phyloP scores from a whole-genome alignment of 2,113 vertebrate species.

The Rhizomys pruinosus region DNA sequence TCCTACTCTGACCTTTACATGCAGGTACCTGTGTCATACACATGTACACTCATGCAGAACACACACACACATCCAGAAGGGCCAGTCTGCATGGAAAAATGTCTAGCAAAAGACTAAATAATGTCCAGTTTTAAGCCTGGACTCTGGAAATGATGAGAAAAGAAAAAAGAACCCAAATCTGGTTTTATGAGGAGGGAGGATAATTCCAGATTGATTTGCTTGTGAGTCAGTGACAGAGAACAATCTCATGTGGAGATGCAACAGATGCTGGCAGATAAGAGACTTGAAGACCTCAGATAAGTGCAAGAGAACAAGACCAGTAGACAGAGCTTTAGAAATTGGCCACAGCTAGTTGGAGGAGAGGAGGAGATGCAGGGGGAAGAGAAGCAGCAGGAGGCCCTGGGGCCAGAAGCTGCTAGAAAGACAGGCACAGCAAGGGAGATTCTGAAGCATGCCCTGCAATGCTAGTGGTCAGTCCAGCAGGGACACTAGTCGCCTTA shows the following conservation, averaged over 20 bases:
- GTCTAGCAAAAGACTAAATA: not conserved
- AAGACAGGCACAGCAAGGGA: too few species aligned
- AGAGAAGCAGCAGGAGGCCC: too few species aligned
- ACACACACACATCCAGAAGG: not conserved
- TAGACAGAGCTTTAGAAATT: not conserved
- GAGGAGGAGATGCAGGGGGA: too few species aligned
- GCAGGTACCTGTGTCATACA: not conserved
- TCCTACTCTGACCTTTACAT: not conserved
- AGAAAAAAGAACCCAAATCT: not conserved
- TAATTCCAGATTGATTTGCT: not conserved
- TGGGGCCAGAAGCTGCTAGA: too few species aligned
- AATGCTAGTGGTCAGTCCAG: not conserved
- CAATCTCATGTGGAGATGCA: not conserved
- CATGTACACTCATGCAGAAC: not conserved
- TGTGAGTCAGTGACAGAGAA: not conserved
- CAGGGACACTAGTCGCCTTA: not conserved
- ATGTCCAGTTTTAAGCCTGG: not conserved
- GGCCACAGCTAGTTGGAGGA: not conserved
- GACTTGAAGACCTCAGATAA: not conserved
- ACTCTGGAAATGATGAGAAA: not conserved
- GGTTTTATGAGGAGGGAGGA: not conserved
- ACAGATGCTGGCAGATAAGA: not conserved
- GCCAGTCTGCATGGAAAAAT: not conserved
- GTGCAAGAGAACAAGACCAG: not conserved
- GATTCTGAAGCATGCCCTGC: not conserved